Evolutionary conservation across 2,888 invertebrate genomes (phyloP).

Genomic region (Helicoverpa assulta): DNA sequence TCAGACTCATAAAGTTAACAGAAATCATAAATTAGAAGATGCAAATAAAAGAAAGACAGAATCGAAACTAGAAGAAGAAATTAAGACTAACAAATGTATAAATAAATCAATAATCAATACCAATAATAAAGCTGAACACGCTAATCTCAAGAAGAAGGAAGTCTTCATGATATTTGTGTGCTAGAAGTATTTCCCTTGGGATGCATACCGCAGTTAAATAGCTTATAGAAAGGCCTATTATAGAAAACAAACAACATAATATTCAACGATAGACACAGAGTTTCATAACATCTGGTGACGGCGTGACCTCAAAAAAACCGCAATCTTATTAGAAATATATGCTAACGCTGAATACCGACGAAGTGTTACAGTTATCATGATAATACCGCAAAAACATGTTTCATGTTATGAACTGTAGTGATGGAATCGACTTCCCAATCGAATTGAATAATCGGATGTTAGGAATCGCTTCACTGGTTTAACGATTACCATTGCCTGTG

Average conservation of each 20-base stretch:
- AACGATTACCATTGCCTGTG: neutral
- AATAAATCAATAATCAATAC: neutral
- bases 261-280: conserved; percentile 24
- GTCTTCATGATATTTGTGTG: too few relatives aligned
- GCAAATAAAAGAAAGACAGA: neutral
- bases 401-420: conserved; percentile 45
- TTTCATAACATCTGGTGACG: conserved; percentile 57
- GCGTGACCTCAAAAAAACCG: conserved; percentile 62
- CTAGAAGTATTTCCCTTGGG: too few relatives aligned
- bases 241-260: conserved; percentile 37
- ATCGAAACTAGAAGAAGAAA: neutral
- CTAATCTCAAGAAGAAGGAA: too few relatives aligned
- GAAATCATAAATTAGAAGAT: neutral
- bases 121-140: neutral
- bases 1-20: neutral
- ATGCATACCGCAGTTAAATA: too few relatives aligned
- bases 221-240: neutral
- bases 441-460: conserved; percentile 34
- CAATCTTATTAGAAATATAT: conserved; percentile 62
- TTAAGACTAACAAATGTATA: neutral
- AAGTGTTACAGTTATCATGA: conserved; percentile 63
- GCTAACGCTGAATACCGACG: conserved; percentile 42
- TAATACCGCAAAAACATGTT: conserved; percentile 63
- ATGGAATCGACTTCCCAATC: conserved; percentile 34
- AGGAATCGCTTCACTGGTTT: conserved; percentile 14